Evolutionary conservation across 2,113 vertebrate genomes (phyloP).

Genomic region (Aegithalos caudatus): DNA sequence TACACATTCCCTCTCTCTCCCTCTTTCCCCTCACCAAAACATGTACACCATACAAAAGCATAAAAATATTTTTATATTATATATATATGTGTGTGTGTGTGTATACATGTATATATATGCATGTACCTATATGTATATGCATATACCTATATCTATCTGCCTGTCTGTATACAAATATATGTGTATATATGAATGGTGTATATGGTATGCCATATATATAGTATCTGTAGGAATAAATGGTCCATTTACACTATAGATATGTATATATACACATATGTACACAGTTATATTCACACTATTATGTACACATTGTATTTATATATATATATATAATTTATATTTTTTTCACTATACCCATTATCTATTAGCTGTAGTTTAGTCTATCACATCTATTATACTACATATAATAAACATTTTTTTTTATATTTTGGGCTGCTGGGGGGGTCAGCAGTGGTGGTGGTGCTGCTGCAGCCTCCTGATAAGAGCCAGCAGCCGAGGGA

Average conservation of each 20-base stretch:
- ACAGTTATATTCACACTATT: neutral
- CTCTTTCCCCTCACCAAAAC: neutral
- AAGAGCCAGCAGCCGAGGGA: fast-evolving
- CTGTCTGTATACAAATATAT: neutral
- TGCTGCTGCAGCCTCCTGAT: neutral
- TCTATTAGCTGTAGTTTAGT: neutral
- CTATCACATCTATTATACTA: neutral
- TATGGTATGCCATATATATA: neutral
- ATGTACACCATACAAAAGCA: neutral
- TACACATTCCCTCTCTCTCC: fast-evolving
- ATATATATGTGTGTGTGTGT: too few relatives aligned
- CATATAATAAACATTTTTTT: neutral
- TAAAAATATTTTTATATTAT: neutral
- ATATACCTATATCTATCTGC: neutral
- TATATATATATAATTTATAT: too few relatives aligned
- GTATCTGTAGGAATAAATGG: neutral
- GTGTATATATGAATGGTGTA: neutral
- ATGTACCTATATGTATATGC: neutral
- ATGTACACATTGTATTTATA: neutral
- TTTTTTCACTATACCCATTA: neutral
- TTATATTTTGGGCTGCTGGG: neutral
- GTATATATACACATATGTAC: neutral
- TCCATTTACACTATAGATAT: neutral
- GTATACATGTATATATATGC: neutral
- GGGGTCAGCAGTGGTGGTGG: neutral